These are phyloP conservation scores for Lobophora halterata DNA, from an alignment of 2,888 invertebrate species.

Conservation along the genomic window DNA sequence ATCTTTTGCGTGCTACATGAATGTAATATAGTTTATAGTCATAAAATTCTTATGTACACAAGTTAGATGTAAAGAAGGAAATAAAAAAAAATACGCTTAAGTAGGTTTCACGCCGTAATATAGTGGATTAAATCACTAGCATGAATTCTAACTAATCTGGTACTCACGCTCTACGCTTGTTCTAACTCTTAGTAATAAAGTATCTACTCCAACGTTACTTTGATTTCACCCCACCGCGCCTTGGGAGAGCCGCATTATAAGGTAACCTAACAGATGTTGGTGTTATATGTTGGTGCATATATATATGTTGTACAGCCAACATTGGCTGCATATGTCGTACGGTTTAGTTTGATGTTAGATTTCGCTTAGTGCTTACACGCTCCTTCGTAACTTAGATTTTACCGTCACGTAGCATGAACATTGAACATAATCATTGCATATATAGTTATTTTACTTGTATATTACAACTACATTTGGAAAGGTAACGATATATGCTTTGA, in stretches of 20 bases:
- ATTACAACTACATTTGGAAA: background rate
- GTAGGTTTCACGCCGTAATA: conserved; percentile 62
- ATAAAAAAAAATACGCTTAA: conserved; percentile 58
- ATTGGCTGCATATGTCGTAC: conserved; percentile 59
- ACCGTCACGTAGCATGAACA: conserved; percentile 30
- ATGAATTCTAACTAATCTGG: conserved; percentile 56
- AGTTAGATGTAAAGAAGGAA: conserved; percentile 48
- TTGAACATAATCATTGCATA: conserved; percentile 26
- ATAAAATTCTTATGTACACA: conserved; percentile 60
- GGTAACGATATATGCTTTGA: conserved; percentile 27
- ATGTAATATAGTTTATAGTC: conserved; percentile 55
- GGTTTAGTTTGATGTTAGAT: conserved; percentile 67
- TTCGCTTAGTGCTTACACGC: conserved; percentile 65
- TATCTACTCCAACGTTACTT: conserved; percentile 79
- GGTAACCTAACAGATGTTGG: conserved; percentile 65
- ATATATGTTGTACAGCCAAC: conserved; percentile 50
- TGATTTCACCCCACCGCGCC: conserved; percentile 74
- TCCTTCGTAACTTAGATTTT: conserved; percentile 37
- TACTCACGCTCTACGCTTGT: conserved; percentile 65
- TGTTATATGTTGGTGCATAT: conserved; percentile 58
- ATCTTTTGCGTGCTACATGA: conserved; percentile 66
- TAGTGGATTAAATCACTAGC: conserved; percentile 54
- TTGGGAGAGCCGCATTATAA: conserved; percentile 70
- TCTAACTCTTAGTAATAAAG: conserved; percentile 76
- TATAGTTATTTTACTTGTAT: conserved; percentile 5